Evolutionary conservation across 2,888 invertebrate species (phyloP).

Genomic region (Myopa tessellatipennis): DNA sequence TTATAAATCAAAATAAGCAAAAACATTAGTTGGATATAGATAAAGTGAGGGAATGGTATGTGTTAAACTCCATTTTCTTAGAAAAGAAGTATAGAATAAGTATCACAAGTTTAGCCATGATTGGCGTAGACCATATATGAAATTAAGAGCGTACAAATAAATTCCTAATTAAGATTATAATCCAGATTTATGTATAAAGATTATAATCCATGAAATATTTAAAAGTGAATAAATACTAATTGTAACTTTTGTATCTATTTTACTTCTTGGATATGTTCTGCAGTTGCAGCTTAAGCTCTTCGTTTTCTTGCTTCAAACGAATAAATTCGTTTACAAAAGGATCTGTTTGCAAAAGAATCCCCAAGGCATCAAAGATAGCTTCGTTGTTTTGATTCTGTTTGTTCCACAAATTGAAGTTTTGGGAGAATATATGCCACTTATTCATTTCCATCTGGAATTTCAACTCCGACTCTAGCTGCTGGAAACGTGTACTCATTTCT

Average conservation of each 20-base stretch:
- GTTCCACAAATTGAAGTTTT: conserved; percentile 57
- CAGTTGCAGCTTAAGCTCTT: conserved; percentile 55
- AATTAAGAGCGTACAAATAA: too few relatives aligned
- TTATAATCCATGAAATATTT: too few relatives aligned
- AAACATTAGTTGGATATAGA: too few relatives aligned
- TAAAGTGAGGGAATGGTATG: too few relatives aligned
- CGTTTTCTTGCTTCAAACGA: conserved; percentile 61
- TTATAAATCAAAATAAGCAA: too few relatives aligned
- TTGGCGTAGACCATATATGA: too few relatives aligned
- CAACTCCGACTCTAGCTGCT: conserved; percentile 57
- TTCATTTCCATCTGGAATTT: conserved; percentile 57
- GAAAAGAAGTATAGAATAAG: too few relatives aligned
- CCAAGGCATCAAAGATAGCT: conserved; percentile 57
- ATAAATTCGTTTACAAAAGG: conserved; percentile 61
- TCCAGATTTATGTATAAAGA: too few relatives aligned
- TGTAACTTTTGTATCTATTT: not conserved
- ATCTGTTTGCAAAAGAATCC: conserved; percentile 59
- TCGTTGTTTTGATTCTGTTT: conserved; percentile 54
- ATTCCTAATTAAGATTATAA: too few relatives aligned
- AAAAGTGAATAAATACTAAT: too few relatives aligned
- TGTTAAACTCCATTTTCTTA: too few relatives aligned
- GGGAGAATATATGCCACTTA: conserved; percentile 57
- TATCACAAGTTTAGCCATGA: too few relatives aligned
- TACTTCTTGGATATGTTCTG: conserved; percentile 48
- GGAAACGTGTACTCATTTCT: conserved; percentile 58